Base-by-base conservation (phyloP, 2,888 invertebrate genomes). In the Lithophane socia region DNA sequence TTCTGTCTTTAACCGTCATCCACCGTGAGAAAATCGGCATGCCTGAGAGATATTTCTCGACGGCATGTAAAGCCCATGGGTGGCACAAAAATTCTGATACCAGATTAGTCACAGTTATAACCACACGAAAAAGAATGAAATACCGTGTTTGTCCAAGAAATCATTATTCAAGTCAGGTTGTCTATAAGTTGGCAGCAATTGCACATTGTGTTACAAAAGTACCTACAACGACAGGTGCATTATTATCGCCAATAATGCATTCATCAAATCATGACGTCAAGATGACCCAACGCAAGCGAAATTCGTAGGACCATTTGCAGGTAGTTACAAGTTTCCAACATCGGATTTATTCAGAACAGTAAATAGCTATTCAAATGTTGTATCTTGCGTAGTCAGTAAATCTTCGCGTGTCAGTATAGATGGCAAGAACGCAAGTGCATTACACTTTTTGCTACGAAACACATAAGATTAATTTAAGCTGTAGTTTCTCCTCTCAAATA, bases 191-290 rank as follows among this genome's bases (percentile, higher is more conserved):
- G 80, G 61, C 75, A 65, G 37, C 68, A 49, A 71, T n/a, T 63
- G 69, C 69, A 84, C 75, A 81, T 84, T 81, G 85, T 84, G 63
- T 52, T 68, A 68, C 63, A 80, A 66, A 75, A 84, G 52, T 60
- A 42, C n/a, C n/a, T n/a, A n/a, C 49, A 75, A 54, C 24, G 61
- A 85, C 70, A 68, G 47, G 58, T 69, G 64, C 71, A 42, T 68
- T 47, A 42, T 68, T 47, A 64, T 68, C 8, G 65, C 29, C 29
- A 61, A 80, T 68, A 68, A 44, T 64, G 64, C 68, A 81, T 52
- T 52, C 70, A 60, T 63, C 2, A 71, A 75, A 61, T 61, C 13
- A 65, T 76, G 65, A 82, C 64, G 71, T 85, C 76, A 61, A 81
- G 0, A 29, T 54, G 42, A 64, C 42, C 9, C 24, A n/a, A 72